Base-by-base conservation (phyloP, 2,888 invertebrate genomes). In the Amphipyra berbera region DNA sequence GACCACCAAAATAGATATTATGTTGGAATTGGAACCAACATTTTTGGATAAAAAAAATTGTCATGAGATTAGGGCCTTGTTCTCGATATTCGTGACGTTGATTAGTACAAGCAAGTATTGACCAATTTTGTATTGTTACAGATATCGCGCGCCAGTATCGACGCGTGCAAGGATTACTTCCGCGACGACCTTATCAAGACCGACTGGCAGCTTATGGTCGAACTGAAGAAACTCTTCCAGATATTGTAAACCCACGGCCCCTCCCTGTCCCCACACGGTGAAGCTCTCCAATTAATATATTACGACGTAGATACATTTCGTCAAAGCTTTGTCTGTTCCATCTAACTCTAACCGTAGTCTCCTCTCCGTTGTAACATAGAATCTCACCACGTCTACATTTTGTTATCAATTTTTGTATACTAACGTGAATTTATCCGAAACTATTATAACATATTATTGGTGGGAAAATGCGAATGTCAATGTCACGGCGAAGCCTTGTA, bases 151-250 rank as follows among this genome's bases (percentile, higher is more conserved):
- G 98, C 99, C 88, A 99, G 99, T 73, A 99, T 99, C 88, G 99
- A 99, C 94, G 99, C 99, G 8, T 99, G 99, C 95, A 99, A 99
- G 95, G 98, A 99, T 83, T 99, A 99, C 95, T 99, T 99, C 97
- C 96, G 99, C 72, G 99, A 99, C 82, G 99, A 99, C 91, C 96
- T 99, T 83, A 95, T 97, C 86, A 99, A 99, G 95, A 97, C 97
- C 76, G 99, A 99, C 91, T 99, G 99, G 99, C 98, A 98, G 88
- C 95, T 99, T 71, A 99, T 99, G 97, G 98, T 99, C 63, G 99
- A 99, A 95, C 95, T 99, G 87, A 99, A 99, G 95, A 99, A 99
- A 93, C 95, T 97, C 83, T 99, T 99, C 96, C 97, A 98, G 92
- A 99, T 99, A 93, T 96, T 99, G 89, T 99, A 98, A 70, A 95